Evolutionary conservation across 2,113 vertebrate genomes (phyloP).

Genomic region (Casuarius casuarius): DNA sequence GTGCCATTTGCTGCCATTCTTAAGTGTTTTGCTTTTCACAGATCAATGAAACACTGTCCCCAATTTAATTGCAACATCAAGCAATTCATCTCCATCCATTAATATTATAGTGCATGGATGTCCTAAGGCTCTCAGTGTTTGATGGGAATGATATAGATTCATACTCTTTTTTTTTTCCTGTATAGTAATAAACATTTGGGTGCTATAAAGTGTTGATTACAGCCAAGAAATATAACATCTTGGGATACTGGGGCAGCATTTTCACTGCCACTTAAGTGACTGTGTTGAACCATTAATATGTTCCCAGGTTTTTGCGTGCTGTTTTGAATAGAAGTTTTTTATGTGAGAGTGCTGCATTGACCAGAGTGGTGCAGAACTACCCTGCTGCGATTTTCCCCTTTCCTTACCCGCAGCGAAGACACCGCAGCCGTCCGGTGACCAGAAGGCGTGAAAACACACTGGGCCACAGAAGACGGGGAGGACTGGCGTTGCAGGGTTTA

Average conservation of each 20-base stretch:
- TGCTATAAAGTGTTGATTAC: not conserved
- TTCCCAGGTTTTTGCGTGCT: not conserved
- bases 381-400: not conserved
- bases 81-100: not conserved
- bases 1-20: not conserved
- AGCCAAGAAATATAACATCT: not conserved
- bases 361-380: fast-evolving
- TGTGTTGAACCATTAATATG: not conserved
- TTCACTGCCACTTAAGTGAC: not conserved
- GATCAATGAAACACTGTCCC: not conserved
- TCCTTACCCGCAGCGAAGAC: fast-evolving
- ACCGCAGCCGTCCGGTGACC: fast-evolving
- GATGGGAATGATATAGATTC: not conserved
- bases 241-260: not conserved
- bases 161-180: not conserved
- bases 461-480: fast-evolving
- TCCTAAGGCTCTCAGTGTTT: not conserved
- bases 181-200: not conserved
- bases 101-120: not conserved
- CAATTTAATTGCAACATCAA: not conserved
- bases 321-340: not conserved
- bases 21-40: not conserved
- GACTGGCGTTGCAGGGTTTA: too few species aligned
- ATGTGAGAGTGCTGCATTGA: too few species aligned
- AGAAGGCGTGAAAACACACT: not conserved